Base-by-base conservation (phyloP, 2,797 vertebrate species). In the Thamnophis elegans region DNA sequence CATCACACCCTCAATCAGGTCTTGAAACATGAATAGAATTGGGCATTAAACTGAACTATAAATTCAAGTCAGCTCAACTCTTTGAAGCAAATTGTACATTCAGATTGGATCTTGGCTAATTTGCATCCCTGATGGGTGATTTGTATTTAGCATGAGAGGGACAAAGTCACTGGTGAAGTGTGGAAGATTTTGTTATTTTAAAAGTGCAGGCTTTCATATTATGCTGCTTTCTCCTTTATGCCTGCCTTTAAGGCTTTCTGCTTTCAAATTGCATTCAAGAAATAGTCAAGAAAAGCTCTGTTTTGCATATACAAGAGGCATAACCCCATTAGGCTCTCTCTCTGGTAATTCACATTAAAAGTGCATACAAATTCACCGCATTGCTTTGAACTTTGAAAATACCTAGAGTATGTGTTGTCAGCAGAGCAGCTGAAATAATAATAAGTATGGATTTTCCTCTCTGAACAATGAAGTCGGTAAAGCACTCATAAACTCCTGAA, bases 401-500 rank as follows among this genome's bases (percentile, higher is more conserved):
- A 90, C 60, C 94, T 95, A 91, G 89, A 94, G 85, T 93, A 91
- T 73, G 93, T 82, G 58, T 93, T 93, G 2, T 93, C 2, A 10
- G 90, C 92, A 89, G 10, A 96, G 93, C 92, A 87, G 51, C 94
- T 95, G 55, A 8, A 92, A 91, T 95, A 92, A 91, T 94, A 94
- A 94, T 82, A 94, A 94, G 68, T 91, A 96, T 93, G 88, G 93
- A 94, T 94, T 95, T 96, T 96, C 65, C 91, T 96, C 92, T 93
- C 55, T 89, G 92, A 96, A 95, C 95, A 96, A 96, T 95, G 87
- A 96, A 96, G 88, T 95, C 89, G 95, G 85, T 93, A 96, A 97
- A 93, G 65, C 94, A 94, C 58, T 96, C 88, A 95, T 94, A 95
- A 95, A 94, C 59, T 94, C 12, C 55, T 93, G 92, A 94, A 89